Evolutionary conservation across 2,797 vertebrate species (phyloP), one percentile per base, ranked within the genome.

Genomic region (Scarus forsteni): DNA sequence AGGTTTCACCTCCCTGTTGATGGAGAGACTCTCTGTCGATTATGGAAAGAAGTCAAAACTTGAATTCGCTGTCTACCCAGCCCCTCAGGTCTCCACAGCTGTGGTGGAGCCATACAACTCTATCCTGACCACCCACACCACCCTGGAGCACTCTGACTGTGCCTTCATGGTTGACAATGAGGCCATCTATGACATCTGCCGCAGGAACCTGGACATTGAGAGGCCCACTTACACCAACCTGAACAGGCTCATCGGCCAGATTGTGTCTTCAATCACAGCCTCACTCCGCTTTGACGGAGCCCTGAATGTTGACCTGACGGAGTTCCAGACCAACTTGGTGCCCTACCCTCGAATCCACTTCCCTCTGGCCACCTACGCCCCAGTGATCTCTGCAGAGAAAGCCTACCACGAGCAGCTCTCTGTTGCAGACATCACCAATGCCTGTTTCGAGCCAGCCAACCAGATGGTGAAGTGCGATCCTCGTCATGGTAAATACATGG

Each of bases 381-480:
- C 95, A 0, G 95, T 97, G 68, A 95, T 97, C 83, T 97, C 96
- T 0, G 95, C 96, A 34, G 95, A 97, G 83, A 97, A 96, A 81
- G 96, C 95, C 0, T 97, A 96, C 75, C 96, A 97, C 0, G 96
- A 97, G 91, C 96, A 97, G 86, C 82, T 97, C 11, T 96, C 96
- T 0, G 95, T 97, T 3, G 94, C 95, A 6, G 95, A 97, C 73
- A 97, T 97, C 18, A 96, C 96, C 53, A 97, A 94, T 0, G 84
- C 95, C 44, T 97, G 96, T 73, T 97, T 97, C 18, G 95, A 97
- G 62, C 96, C 95, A 16, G 93, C 96, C 63, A 97, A 97, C 81
- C 96, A 97, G 92, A 97, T 97, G 97, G 96, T 97, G 39, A 97
- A 97, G 69, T 98, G 96, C 3, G 96, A 97, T 64, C 96, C 96